phyloP scores from a whole-genome alignment of 2,113 vertebrate genomes.

The Corvus hawaiiensis region DNA sequence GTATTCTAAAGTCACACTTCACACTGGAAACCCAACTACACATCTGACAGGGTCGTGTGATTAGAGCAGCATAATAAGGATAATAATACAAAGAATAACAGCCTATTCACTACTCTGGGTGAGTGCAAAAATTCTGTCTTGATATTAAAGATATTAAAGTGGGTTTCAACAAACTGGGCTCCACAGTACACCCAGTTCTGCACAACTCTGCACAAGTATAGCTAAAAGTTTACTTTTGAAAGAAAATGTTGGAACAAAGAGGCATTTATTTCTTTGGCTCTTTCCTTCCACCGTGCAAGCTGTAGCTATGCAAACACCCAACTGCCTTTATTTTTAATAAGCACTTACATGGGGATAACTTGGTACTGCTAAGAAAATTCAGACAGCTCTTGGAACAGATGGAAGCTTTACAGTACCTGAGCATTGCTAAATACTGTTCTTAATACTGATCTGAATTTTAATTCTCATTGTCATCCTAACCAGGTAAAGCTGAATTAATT shows the following conservation, averaged over 20 bases:
- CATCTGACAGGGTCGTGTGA: not conserved
- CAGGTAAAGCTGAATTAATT: not conserved
- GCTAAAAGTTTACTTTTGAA: not conserved
- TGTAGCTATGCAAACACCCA: not conserved
- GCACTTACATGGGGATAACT: not conserved
- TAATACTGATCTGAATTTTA: not conserved
- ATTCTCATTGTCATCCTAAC: not conserved
- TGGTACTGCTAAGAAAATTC: not conserved
- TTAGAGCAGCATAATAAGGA: not conserved
- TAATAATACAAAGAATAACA: not conserved
- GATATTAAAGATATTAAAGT: not conserved
- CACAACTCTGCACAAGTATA: not conserved
- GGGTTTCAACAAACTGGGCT: not conserved
- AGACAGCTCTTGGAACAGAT: not conserved
- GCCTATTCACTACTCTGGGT: not conserved
- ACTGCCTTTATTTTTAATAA: not conserved
- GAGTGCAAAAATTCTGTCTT: not conserved
- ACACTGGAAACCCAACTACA: not conserved
- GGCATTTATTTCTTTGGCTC: not conserved
- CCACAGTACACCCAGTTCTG: not conserved
- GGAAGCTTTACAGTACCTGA: not conserved
- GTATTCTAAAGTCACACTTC: not conserved
- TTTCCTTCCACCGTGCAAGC: not conserved
- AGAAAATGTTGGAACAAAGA: not conserved
- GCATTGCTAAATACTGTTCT: not conserved